Base-by-base conservation (phyloP, 2,888 invertebrate species). In the Orchesellides sinensis region DNA sequence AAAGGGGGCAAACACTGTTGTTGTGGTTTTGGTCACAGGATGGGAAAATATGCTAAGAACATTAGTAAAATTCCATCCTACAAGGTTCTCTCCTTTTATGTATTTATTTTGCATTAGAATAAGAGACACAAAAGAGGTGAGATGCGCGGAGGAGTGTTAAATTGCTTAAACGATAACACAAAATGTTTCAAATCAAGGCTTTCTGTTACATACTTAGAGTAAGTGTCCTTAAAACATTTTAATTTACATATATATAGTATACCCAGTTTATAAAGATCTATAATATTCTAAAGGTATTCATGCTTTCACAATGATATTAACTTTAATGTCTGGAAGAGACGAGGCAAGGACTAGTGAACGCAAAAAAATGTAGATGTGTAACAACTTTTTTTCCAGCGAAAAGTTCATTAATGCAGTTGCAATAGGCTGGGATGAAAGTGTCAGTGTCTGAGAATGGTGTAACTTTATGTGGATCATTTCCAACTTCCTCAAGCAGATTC, bases 261-360 rank as follows among this genome's bases (percentile, higher is more conserved):
- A n/a, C n/a, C n/a, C n/a, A n/a, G n/a, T n/a, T n/a, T n/a, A n/a
- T n/a, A n/a, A n/a, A n/a, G n/a, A n/a, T n/a, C n/a, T n/a, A n/a
- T n/a, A n/a, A n/a, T n/a, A n/a, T n/a, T n/a, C n/a, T n/a, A n/a
- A 40, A 40, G 40, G 40, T 40, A 54, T 54, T 19, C 10, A 12
- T 25, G 25, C 54, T 54, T 54, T 54, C 25, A 54, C 54, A 54
- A 54, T 54, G 54, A 25, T 54, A 54, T 25, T 54, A 54, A 17
- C 54, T 25, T 54, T 61, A 61, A 61, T 61, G 61, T n/a, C 32
- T 61, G 61, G 19, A 61, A 32, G 32, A 61, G 35, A 61, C 32
- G 19, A n/a, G 61, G 32, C 19, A 8, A 32, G 29, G 19, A 61
- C n/a, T 32, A 35, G 32, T 29, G 17, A 61, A 61, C 29, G 29